Base-by-base conservation (phyloP, 2,113 vertebrate genomes). In the Pampusana beccarii region DNA sequence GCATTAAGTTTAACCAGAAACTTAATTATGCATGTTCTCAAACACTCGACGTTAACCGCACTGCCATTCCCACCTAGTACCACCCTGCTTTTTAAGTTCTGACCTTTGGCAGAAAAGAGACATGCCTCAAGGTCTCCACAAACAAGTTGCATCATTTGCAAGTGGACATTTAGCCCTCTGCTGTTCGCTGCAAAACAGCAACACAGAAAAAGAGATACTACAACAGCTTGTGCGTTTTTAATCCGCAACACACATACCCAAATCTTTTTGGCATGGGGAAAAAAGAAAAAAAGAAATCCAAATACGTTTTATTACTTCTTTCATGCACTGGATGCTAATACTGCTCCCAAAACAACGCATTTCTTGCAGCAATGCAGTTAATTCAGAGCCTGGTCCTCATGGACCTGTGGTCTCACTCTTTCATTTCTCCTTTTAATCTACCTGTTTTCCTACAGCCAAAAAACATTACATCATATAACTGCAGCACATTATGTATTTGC, bases 1-100 rank as follows among this genome's bases (percentile, higher is more conserved):
- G 80, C 44, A 16, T 36, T 26, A 65, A 53, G 69, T 65, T 86
- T 77, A 93, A 56, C 29, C 79, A 86, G 71, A n/a, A 79, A 48
- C 33, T 66, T 80, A 2, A 29, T 4, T 33, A 56, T 1, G 20
- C 10, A 1, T 11, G 36, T 31, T 88, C 26, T 48, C 31, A 72
- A 18, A 36, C 2, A 33, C 21, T 6, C 65, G 0, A 0, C 4
- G 13, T 8, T 25, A 48, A 56, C 44, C 16, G 0, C 0, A 0
- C 33, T 56, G 65, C 60, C 70, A 5, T 86, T 42, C 61, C 70
- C 74, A 92, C 66, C 81, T 33, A 28, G 36, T 20, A 31, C 31
- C 82, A 77, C 75, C 1, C 1, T 29, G n/a, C 72, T 87, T 74
- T 80, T 65, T 15, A 48, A 65, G 54, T 21, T 10, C 77, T 48